Evolutionary conservation across 2,797 vertebrate species (phyloP), one percentile per base, ranked within the genome.

Genomic region (Nothura maculosa): DNA sequence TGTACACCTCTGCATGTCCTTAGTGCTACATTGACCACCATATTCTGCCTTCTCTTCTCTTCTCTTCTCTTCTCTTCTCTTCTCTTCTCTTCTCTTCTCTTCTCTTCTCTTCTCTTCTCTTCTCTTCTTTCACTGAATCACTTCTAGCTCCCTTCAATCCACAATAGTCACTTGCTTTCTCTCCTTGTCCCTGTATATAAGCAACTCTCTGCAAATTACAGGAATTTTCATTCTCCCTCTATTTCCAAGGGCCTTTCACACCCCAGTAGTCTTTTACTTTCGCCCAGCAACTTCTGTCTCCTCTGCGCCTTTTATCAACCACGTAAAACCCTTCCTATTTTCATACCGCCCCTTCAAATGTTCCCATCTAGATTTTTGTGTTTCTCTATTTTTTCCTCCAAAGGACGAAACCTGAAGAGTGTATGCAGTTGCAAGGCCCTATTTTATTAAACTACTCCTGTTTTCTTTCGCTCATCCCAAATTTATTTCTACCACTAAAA

Each of bases 281-380:
- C 6, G 3, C 32, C 0, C 28, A 77, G 83, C 47, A 60, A 92
- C 81, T 85, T 93, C 55, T 89, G 67, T 54, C 48, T 89, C 10
- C 27, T 89, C 83, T 78, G 72, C 94, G 61, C 85, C 85, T 91
- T 83, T 89, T 81, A 92, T 92, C 85, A 95, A 81, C 66, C 60
- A 81, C 24, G 1, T 47, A 87, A 85, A 66, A 12, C n/a, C 50
- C 81, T 85, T 67, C 62, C 81, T 87, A 69, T 83, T 94, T 94
- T 85, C 79, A 75, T 76, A 63, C 7, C 36, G 32, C 58, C 38
- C 82, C 40, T 90, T 90, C 28, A 83, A 75, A 68, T 57, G 40
- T 62, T 85, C 76, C 7, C 50, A 15, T 60, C 38, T 87, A 55
- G 61, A 24, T 14, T 90, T 89, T 80, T 54, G 22, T 62, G 6